A percentile compares a stretch with the other conserved stretches of the same genome.
phyloP scores from a whole-genome alignment of 2,888 invertebrate genomes.

The Clostera curtula region DNA sequence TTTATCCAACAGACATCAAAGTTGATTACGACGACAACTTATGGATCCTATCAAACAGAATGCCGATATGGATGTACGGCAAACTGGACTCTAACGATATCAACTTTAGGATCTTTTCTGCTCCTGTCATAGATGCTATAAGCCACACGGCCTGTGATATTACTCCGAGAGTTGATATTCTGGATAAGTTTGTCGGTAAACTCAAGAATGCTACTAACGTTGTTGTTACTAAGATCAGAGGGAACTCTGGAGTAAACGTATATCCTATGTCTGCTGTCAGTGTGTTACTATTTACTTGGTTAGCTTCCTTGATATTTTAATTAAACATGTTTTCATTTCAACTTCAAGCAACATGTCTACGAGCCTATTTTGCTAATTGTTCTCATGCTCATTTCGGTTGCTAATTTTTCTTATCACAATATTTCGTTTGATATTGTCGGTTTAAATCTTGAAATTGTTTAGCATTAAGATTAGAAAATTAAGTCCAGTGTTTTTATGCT shows the following conservation, averaged over 20 bases:
- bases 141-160: constrained; percentile 82
- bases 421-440: too few species aligned
- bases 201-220: constrained; percentile 59
- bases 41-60: constrained; percentile 83
- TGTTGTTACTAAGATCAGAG: constrained; percentile 38
- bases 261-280: constrained; percentile 29
- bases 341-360: constrained; percentile 5
- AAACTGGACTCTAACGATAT: constrained; percentile 76
- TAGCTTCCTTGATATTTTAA: constrained; percentile 20
- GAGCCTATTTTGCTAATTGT: constrained; percentile 1
- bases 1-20: constrained; percentile 86
- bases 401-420: constrained; percentile 5
- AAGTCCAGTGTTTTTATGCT: constrained; percentile 17
- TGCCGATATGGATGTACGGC: constrained; percentile 82
- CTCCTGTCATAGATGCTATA: constrained; percentile 80
- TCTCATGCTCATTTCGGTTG: constrained; percentile 15
- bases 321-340: constrained; percentile 13
- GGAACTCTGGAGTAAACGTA: constrained; percentile 27
- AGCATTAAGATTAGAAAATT: too few species aligned
- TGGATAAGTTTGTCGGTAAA: constrained; percentile 69
- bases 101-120: constrained; percentile 83
- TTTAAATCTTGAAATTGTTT: too few species aligned
- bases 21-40: constrained; percentile 81
- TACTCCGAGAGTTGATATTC: constrained; percentile 71
- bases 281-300: constrained; percentile 31